Evolutionary conservation across 2,888 invertebrate species (phyloP).

Genomic region (Gymnocheta viridis): DNA sequence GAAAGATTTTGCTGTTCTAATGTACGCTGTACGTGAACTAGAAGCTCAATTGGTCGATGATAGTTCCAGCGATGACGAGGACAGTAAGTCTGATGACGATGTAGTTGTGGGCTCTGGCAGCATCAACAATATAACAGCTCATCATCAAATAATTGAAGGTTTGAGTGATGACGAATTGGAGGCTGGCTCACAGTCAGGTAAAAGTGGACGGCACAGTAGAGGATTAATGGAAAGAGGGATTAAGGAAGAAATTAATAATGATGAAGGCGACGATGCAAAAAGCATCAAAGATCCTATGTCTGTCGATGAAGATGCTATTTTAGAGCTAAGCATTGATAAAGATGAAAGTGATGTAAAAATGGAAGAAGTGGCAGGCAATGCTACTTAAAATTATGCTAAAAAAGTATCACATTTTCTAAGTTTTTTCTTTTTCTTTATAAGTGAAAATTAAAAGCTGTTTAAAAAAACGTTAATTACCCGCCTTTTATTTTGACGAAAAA

Average conservation of each 20-base stretch:
- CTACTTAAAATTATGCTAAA: slow-evolving; percentile 5
- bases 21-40: slow-evolving; percentile 92
- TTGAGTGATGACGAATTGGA: slow-evolving; percentile 77
- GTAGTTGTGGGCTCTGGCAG: slow-evolving; percentile 61
- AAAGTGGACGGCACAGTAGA: slow-evolving; percentile 37
- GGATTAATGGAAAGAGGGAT: slow-evolving; percentile 53
- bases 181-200: slow-evolving; percentile 71
- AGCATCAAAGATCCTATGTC: slow-evolving; percentile 74
- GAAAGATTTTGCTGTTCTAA: slow-evolving; percentile 94
- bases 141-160: slow-evolving; percentile 72
- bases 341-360: slow-evolving; percentile 75
- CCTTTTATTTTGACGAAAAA: background rate
- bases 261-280: slow-evolving; percentile 70
- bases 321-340: slow-evolving; percentile 78
- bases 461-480: background rate
- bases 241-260: slow-evolving; percentile 39
- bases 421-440: background rate
- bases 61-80: slow-evolving; percentile 84
- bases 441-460: background rate
- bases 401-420: background rate
- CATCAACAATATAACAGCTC: slow-evolving; percentile 44
- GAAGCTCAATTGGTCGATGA: slow-evolving; percentile 90
- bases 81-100: slow-evolving; percentile 71
- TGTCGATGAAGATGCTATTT: slow-evolving; percentile 78
- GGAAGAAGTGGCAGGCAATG: slow-evolving; percentile 62